phyloP scores from a whole-genome alignment of 30 jellyfish, hydroid and myxozoan genomes.

The Aurelia coerulea region DNA sequence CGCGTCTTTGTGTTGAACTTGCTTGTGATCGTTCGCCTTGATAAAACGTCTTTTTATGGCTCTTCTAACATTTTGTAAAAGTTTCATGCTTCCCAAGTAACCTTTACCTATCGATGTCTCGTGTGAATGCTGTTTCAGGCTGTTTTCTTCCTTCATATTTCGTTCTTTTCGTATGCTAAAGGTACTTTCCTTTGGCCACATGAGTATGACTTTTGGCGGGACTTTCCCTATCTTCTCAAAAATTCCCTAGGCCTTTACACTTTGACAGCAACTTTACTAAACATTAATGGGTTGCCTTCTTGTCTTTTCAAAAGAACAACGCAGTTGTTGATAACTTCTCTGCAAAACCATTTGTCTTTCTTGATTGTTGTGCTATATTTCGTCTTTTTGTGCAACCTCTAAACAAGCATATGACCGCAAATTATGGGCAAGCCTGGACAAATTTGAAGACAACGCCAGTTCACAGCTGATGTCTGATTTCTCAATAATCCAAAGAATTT shows the following conservation, averaged over 20 bases:
- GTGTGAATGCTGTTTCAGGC: not conserved
- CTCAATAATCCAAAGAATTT: not conserved
- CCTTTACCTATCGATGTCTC: not conserved
- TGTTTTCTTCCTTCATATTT: not conserved
- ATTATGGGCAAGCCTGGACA: constrained; percentile 40
- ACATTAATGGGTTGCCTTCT: no score
- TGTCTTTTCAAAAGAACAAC: no score
- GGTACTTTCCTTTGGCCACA: no score
- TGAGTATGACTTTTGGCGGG: no score
- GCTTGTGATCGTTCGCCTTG: not conserved
- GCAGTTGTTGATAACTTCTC: not conserved
- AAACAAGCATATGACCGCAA: constrained; percentile 11
- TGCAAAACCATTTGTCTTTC: not conserved
- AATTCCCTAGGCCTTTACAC: no score
- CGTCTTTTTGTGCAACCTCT: not conserved
- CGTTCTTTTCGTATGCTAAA: no score
- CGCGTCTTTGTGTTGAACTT: not conserved
- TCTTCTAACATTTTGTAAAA: not conserved
- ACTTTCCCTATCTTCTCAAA: no score
- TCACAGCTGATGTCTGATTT: not conserved
- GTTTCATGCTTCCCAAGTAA: not conserved
- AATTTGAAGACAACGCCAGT: not conserved
- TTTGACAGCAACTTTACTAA: no score
- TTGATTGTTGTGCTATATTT: not conserved
- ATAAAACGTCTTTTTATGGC: not conserved